Conservation (phyloP, 1,140 invertebrate species). For the Apis mellifera region Amel_HAv3.1 CM009943.2:1910501-1911000, state of each 20-base stretch:
- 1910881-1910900: constrained; percentile 35
- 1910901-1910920: constrained; percentile 13
- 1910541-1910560: no score
- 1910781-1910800: constrained; percentile 12
- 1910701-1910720: background rate
- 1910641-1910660: background rate
- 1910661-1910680: no score
- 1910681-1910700: background rate
- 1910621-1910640: background rate
- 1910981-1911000: background rate
- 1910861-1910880: constrained; percentile 18
- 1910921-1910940: constrained; percentile 20
- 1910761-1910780: constrained; percentile 18
- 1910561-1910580: background rate
- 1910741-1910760: background rate
- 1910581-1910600: no score
- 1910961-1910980: background rate
- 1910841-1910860: constrained; percentile 31
- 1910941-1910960: constrained; percentile 21
- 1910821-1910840: constrained; percentile 22
- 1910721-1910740: background rate
- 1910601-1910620: background rate
- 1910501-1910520: background rate
- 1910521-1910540: background rate
- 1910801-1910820: constrained; percentile 11